Evolutionary conservation across 2,797 vertebrate genomes (phyloP).

Genomic region (Megalops cyprinoides): DNA sequence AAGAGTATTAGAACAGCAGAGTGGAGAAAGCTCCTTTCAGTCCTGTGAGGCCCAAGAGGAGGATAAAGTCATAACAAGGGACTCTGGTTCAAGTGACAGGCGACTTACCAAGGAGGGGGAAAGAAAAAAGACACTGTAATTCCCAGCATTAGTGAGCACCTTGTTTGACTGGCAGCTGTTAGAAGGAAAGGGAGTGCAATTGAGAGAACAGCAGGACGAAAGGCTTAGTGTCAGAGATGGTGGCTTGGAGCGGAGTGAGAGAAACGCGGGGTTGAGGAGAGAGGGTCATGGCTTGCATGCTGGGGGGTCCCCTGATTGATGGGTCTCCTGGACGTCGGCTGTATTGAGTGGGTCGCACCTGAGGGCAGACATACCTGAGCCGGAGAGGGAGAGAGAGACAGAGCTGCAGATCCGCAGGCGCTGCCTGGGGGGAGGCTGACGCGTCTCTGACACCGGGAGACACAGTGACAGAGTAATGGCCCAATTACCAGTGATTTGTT

Average conservation of each 20-base stretch:
- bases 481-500: slow-evolving; percentile 84
- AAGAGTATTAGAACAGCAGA: not conserved
- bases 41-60: slow-evolving; percentile 41
- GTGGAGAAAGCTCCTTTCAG: not conserved
- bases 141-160: slow-evolving; percentile 57
- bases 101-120: slow-evolving; percentile 54
- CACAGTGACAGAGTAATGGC: slow-evolving; percentile 76
- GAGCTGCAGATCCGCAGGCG: slow-evolving; percentile 11
- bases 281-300: slow-evolving; percentile 41
- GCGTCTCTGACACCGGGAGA: slow-evolving; percentile 67
- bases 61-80: slow-evolving; percentile 69
- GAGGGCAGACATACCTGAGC: slow-evolving; percentile 66
- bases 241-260: not conserved
- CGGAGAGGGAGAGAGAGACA: slow-evolving; percentile 51
- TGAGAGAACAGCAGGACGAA: slow-evolving; percentile 16
- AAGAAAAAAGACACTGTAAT: slow-evolving; percentile 52
- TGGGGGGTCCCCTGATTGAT: slow-evolving; percentile 70
- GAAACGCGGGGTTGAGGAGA: slow-evolving; percentile 30
- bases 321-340: slow-evolving; percentile 30
- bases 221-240: slow-evolving; percentile 29
- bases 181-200: slow-evolving; percentile 45
- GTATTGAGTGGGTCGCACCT: not conserved
- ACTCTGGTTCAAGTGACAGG: slow-evolving; percentile 68
- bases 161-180: slow-evolving; percentile 54
- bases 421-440: slow-evolving; percentile 42